Percentiles rank a stretch among this genome's conserved stretches.
phyloP scores from a whole-genome alignment of 2,797 vertebrate species.

The Coreius guichenoti region DNA sequence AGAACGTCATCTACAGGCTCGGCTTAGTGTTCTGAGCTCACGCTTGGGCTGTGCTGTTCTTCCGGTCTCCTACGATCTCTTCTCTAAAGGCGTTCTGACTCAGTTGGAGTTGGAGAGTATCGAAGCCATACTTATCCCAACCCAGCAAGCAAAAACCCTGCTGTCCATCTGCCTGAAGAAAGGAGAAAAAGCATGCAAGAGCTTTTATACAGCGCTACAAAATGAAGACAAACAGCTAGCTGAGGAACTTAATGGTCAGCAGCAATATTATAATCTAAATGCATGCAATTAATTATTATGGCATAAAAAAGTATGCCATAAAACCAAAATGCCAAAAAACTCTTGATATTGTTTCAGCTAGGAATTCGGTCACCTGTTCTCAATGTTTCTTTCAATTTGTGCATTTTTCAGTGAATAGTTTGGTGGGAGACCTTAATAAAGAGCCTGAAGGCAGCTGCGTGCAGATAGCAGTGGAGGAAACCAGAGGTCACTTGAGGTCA shows the following conservation, averaged over 20 bases:
- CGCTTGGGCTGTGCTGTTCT: conserved; percentile 63
- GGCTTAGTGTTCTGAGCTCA: conserved; percentile 60
- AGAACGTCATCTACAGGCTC: conserved; percentile 61
- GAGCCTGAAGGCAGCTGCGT: conserved; percentile 3
- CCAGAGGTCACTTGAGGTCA: conserved; percentile 8
- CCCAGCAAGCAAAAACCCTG: conserved; percentile 61
- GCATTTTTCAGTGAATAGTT: conserved; percentile 46
- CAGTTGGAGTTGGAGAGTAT: conserved; percentile 68
- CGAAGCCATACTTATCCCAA: conserved; percentile 60
- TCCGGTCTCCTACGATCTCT: conserved; percentile 65
- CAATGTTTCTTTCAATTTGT: neutral
- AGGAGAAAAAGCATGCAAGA: conserved; percentile 66
- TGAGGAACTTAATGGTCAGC: conserved; percentile 60
- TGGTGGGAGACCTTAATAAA: conserved; percentile 34
- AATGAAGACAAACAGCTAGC: conserved; percentile 63
- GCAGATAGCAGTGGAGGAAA: conserved; percentile 59
- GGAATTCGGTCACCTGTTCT: neutral
- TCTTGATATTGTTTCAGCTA: neutral
- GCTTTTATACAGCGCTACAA: conserved; percentile 63
- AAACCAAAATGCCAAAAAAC: too few relatives aligned
- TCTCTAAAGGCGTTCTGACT: conserved; percentile 62
- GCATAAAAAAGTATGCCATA: neutral
- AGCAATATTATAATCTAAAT: neutral
- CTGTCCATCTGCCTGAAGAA: conserved; percentile 65
- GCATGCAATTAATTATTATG: neutral